Evolutionary conservation across 2,888 invertebrate species (phyloP), one percentile per base, ranked within the genome.

Genomic region (Drosophila nr. perissopoda): DNA sequence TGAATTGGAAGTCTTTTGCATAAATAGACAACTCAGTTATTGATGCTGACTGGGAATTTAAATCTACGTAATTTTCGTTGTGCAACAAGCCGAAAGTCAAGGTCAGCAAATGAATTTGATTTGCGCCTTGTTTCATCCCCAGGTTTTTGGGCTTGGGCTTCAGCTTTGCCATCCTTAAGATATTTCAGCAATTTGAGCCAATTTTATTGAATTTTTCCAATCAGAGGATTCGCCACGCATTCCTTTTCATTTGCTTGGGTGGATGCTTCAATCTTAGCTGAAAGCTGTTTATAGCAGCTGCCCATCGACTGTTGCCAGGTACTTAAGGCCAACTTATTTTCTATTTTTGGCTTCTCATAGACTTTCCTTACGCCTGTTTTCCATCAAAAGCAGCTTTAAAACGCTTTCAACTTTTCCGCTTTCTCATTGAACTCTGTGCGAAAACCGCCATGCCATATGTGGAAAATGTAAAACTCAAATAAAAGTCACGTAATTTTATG

Each of bases 131-230:
- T 8, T 31, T 1, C 58, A 84, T 79, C 10, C 27, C 11, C 2
- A 52, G 42, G 0, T 59, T 61, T 31, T 21, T 31, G 38, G 6
- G 38, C n/a, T 4, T 40, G 21, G 0, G 31, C 46, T 5, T 42
- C 16, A 0, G 34, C 33, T 25, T 33, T 34, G 2, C 18, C 61
- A 4, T 16, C 10, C 25, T 60, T 38, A 0, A 84, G 29, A 49
- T 84, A 82, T 13, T 40, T 16, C 8, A 82, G 18, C 81, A 69
- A 74, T 13, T 81, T 76, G 34, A 79, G 74, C 74, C 84, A 84
- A 63, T 84, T 79, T 25, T 69, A 58, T 6, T 76, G 71, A 5
- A 81, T 29, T 2, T 84, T 49, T 18, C 68, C 76, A 57, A 81
- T 81, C 4, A 82, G 40, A 0, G 81, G 66, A 60, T 82, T 82